Conservation (phyloP, 2,797 vertebrate genomes). For the Helicolenus hilgendorfi region DNA sequence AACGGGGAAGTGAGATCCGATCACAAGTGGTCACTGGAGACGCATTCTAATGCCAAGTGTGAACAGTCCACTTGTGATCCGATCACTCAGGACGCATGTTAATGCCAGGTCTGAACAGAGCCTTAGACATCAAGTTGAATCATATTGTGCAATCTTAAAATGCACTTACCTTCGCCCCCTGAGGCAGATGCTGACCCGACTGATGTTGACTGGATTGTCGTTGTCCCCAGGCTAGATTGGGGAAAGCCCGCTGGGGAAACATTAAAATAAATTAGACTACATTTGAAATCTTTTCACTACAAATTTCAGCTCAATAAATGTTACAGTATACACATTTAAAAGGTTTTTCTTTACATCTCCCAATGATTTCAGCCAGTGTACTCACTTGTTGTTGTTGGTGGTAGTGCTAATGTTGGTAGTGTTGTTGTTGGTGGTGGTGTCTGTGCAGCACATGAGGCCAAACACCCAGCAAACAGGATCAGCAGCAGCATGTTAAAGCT, state of each 20-base stretch:
- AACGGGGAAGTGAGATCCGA: too few species aligned
- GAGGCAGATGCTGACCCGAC: not conserved
- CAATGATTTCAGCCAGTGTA: not conserved
- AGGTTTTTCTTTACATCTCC: not conserved
- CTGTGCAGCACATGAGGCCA: conserved; percentile 50
- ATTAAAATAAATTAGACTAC: not conserved
- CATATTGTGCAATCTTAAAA: not conserved
- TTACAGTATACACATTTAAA: not conserved
- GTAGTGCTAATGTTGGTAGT: too few species aligned
- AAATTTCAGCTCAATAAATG: not conserved
- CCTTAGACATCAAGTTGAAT: not conserved
- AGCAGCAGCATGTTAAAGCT: conserved; percentile 69
- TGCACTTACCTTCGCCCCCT: not conserved
- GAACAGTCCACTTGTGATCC: too few species aligned
- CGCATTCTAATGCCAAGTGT: too few species aligned
- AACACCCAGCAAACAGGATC: conserved; percentile 58
- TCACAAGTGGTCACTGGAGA: too few species aligned
- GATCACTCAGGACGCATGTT: too few species aligned
- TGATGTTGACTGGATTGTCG: too few species aligned
- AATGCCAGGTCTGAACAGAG: too few species aligned
- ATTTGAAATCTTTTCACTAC: not conserved
- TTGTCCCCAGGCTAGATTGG: not conserved
- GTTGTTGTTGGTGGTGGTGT: too few species aligned
- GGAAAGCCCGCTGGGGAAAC: not conserved
- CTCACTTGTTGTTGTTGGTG: conserved; percentile 49